phyloP scores from a whole-genome alignment of 1,140 invertebrate genomes.

The Drosophila mauritiana region DNA sequence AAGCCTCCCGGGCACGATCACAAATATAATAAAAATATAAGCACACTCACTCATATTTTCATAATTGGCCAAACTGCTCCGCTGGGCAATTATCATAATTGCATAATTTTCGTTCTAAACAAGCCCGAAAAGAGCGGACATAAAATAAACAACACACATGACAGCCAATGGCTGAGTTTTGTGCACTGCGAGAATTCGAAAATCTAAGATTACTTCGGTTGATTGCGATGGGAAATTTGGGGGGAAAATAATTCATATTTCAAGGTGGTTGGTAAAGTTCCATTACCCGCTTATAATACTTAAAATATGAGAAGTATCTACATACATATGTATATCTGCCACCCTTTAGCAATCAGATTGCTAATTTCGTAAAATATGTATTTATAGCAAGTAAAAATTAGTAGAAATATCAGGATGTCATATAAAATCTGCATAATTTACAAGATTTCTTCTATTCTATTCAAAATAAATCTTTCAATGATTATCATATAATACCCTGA shows the following conservation, averaged over 20 bases:
- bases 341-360: too few relatives aligned
- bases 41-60: conserved; percentile 60
- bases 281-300: background rate
- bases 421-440: too few relatives aligned
- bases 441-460: too few relatives aligned
- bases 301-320: too few relatives aligned
- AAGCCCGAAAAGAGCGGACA: conserved; percentile 68
- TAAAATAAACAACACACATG: conserved; percentile 63
- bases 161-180: conserved; percentile 55
- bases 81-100: conserved; percentile 79
- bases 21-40: conserved; percentile 65
- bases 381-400: too few relatives aligned
- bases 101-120: conserved; percentile 81
- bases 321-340: too few relatives aligned
- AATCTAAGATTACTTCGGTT: background rate
- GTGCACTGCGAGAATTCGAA: conserved; percentile 48
- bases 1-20: conserved; percentile 36
- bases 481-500: too few relatives aligned
- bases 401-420: too few relatives aligned
- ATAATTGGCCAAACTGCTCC: conserved; percentile 78
- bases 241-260: background rate
- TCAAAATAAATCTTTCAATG: background rate
- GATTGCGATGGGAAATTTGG: background rate
- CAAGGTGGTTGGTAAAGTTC: background rate
- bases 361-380: too few relatives aligned